phyloP scores from a whole-genome alignment of 2,888 invertebrate genomes.

The Thelaira solivaga region DNA sequence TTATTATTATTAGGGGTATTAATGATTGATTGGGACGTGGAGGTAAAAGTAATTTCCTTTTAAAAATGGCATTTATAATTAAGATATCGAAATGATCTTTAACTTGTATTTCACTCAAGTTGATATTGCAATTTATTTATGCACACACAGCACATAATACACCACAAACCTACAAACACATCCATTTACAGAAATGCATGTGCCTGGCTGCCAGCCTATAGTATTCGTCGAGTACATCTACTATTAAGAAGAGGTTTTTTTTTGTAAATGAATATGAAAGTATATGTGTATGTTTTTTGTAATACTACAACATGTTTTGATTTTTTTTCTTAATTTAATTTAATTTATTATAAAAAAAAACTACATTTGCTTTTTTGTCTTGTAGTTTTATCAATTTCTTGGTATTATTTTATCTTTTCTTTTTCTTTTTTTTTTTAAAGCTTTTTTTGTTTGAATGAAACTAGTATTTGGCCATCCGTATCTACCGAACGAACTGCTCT shows the following conservation, averaged over 20 bases:
- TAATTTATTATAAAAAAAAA: slow-evolving; percentile 27
- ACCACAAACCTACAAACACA: neutral
- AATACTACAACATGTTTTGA: slow-evolving; percentile 49
- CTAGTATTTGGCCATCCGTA: slow-evolving; percentile 36
- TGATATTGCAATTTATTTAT: slow-evolving; percentile 45
- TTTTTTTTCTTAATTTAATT: slow-evolving; percentile 3
- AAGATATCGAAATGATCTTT: slow-evolving; percentile 48
- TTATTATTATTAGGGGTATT: neutral
- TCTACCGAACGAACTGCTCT: slow-evolving; percentile 67
- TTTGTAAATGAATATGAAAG: slow-evolving; percentile 29
- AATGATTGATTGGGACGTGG: slow-evolving; percentile 34
- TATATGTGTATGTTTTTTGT: neutral
- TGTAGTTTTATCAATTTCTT: slow-evolving; percentile 15
- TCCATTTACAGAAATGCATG: neutral
- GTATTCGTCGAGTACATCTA: no score
- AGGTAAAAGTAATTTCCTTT: slow-evolving; percentile 52
- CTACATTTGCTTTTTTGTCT: slow-evolving; percentile 47
- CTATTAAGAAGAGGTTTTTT: no score
- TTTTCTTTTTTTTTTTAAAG: slow-evolving; percentile 25
- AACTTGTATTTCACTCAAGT: slow-evolving; percentile 53
- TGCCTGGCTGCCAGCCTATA: no score
- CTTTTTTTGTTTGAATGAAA: slow-evolving; percentile 15
- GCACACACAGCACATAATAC: no score
- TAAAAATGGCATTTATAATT: slow-evolving; percentile 47
- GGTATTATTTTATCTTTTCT: slow-evolving; percentile 39